Conservation (phyloP, 2,888 invertebrate genomes). For the Poecilobothrus nobilitatus region DNA sequence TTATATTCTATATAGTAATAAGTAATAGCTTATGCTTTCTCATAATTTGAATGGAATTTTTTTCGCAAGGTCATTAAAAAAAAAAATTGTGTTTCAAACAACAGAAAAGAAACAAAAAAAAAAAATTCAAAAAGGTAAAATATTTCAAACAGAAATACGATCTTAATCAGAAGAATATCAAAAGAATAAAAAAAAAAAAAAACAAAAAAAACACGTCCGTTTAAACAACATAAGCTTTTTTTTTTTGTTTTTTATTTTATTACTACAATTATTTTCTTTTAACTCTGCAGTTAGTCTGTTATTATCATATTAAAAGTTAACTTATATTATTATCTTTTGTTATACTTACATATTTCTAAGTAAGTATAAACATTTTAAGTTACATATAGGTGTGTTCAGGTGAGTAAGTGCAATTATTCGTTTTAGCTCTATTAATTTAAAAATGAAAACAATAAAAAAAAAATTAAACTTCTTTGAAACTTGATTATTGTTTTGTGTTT, state of each 20-base stretch:
- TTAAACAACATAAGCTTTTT: background rate
- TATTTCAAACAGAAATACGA: background rate
- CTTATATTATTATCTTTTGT: background rate
- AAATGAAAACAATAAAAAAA: background rate
- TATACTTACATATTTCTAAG: background rate
- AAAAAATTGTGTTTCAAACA: background rate
- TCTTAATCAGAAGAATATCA: no score
- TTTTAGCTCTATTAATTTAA: no score
- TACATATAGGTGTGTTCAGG: background rate
- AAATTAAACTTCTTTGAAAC: constrained; percentile 4
- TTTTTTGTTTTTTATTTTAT: no score
- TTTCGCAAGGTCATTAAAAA: background rate
- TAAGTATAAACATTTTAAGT: no score
- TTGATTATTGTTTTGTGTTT: background rate
- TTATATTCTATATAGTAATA: no score
- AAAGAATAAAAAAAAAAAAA: background rate
- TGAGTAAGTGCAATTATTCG: no score
- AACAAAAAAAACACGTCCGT: background rate
- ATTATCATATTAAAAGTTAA: no score
- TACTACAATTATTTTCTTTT: no score
- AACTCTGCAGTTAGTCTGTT: no score
- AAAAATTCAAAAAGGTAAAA: background rate
- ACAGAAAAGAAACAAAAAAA: background rate
- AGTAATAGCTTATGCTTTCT: background rate
- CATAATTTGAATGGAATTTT: background rate